Evolutionary conservation across 2,888 invertebrate genomes (phyloP).

Genomic region (Torymus texanus): DNA sequence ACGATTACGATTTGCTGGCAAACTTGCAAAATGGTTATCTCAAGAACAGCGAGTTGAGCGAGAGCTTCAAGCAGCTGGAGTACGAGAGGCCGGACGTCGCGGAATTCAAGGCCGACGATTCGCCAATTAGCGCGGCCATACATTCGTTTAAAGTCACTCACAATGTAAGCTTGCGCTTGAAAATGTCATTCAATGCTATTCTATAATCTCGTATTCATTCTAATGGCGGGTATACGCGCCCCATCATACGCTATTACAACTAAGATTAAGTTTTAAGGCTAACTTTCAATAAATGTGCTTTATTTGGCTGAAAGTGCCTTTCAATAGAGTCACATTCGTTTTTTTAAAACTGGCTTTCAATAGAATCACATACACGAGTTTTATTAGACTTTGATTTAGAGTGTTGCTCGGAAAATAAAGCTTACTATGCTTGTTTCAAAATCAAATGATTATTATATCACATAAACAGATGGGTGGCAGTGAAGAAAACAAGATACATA

Average conservation of each 20-base stretch:
- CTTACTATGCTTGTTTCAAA: too few relatives aligned
- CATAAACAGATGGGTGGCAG: constrained; percentile 82
- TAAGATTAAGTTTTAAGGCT: too few relatives aligned
- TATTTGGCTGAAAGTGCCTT: neutral
- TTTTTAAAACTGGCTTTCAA: too few relatives aligned
- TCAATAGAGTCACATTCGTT: neutral
- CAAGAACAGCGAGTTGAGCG: constrained; percentile 78
- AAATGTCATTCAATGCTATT: constrained; percentile 10
- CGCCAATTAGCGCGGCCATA: constrained; percentile 80
- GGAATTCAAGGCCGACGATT: constrained; percentile 83
- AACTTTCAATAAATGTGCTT: too few relatives aligned
- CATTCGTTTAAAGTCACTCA: constrained; percentile 85
- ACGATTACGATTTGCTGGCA: constrained; percentile 82
- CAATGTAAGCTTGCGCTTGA: constrained; percentile 77
- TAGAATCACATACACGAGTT: too few relatives aligned
- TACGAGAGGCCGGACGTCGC: constrained; percentile 82
- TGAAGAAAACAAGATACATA: constrained; percentile 88
- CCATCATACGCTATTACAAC: neutral
- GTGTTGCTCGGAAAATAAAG: too few relatives aligned
- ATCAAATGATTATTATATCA: constrained; percentile 14
- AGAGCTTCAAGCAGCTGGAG: constrained; percentile 82
- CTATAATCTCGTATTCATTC: neutral
- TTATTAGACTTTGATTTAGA: too few relatives aligned
- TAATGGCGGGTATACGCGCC: too few relatives aligned
- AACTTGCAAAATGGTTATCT: constrained; percentile 69